Evolutionary conservation across 2,888 invertebrate genomes (phyloP).

Genomic region (Malachius bipustulatus): DNA sequence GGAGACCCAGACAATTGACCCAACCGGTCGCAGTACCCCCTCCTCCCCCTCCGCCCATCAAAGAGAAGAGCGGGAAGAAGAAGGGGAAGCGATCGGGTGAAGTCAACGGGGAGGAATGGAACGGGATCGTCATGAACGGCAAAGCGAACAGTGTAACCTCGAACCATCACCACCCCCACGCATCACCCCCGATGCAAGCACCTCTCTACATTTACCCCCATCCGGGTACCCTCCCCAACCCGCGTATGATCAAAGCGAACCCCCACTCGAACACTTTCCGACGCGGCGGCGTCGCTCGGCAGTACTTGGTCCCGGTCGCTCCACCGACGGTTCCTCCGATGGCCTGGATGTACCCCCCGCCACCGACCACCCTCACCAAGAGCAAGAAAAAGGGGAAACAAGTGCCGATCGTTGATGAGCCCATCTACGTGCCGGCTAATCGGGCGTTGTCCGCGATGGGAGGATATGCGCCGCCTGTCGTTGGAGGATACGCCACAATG

Average conservation of each 20-base stretch:
- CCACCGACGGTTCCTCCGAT: slow-evolving; percentile 37
- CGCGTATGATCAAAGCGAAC: slow-evolving; percentile 38
- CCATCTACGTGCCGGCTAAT: slow-evolving; percentile 46
- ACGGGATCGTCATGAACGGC: slow-evolving; percentile 39
- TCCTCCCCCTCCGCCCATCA: slow-evolving; percentile 57
- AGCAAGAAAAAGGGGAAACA: slow-evolving; percentile 41
- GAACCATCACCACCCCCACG: slow-evolving; percentile 32
- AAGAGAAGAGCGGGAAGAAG: slow-evolving; percentile 48
- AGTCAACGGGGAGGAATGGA: slow-evolving; percentile 45
- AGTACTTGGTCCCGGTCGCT: slow-evolving; percentile 27
- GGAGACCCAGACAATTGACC: slow-evolving; percentile 69
- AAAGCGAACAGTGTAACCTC: slow-evolving; percentile 33
- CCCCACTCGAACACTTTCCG: slow-evolving; percentile 35
- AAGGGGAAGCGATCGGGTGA: slow-evolving; percentile 45
- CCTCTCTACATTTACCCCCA: slow-evolving; percentile 35
- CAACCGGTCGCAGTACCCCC: slow-evolving; percentile 71
- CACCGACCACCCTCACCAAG: slow-evolving; percentile 45
- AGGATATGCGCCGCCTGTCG: slow-evolving; percentile 43
- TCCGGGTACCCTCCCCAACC: slow-evolving; percentile 36
- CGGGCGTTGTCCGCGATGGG: slow-evolving; percentile 46
- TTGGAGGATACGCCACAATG: slow-evolving; percentile 46
- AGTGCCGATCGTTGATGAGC: slow-evolving; percentile 45
- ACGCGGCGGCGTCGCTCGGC: slow-evolving; percentile 37
- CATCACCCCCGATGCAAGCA: slow-evolving; percentile 28
- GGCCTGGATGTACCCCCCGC: too few species aligned